phyloP scores from a whole-genome alignment of 2,797 vertebrate species.

The Sebastes variabilis region DNA sequence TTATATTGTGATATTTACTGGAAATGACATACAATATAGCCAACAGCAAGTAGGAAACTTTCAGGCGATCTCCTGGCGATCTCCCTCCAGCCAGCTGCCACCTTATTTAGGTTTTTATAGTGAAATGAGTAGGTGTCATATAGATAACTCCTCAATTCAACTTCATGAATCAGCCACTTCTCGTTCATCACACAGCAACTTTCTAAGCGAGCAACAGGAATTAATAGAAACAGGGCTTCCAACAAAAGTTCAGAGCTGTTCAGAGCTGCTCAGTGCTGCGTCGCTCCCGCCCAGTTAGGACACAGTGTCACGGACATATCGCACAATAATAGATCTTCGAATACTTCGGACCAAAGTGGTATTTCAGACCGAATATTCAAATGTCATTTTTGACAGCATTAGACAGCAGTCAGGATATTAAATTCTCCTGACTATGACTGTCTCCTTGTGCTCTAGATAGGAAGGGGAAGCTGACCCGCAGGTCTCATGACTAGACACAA shows the following conservation, averaged over 20 bases:
- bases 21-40: not conserved
- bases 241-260: not conserved
- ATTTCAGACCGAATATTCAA: no score
- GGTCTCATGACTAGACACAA: slow-evolving; percentile 64
- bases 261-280: not conserved
- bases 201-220: no score
- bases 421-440: slow-evolving; percentile 14
- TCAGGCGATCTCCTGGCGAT: not conserved
- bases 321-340: not conserved
- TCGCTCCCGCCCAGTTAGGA: not conserved
- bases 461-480: slow-evolving; percentile 3
- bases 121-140: not conserved
- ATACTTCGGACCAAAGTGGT: not conserved
- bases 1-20: not conserved
- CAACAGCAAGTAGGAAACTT: not conserved
- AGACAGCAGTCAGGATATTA: not conserved
- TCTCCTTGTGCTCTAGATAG: slow-evolving; percentile 10
- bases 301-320: not conserved
- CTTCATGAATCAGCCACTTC: not conserved
- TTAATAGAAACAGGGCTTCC: no score
- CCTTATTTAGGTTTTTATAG: rapidly evolving
- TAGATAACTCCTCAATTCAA: not conserved
- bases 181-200: no score
- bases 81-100: not conserved
- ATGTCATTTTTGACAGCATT: not conserved